These are phyloP conservation scores for Nematolebias whitei DNA, from an alignment of 2,113 vertebrate species.

Conservation along the genomic window DNA sequence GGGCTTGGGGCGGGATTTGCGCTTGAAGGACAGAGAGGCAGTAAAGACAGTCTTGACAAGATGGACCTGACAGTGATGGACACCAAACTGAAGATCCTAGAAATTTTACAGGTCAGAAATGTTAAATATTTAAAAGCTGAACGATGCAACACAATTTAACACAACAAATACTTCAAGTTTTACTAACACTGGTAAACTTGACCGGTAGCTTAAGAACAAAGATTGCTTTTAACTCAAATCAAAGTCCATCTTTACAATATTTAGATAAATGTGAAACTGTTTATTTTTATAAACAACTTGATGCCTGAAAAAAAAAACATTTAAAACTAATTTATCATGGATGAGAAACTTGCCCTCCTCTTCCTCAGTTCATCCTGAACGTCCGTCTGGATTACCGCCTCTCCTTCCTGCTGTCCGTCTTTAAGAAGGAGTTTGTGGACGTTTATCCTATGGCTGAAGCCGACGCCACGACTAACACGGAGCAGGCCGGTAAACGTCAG, in stretches of 20 bases:
- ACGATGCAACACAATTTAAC: too few relatives aligned
- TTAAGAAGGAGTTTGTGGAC: conserved; percentile 98
- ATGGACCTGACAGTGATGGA: conserved; percentile 97
- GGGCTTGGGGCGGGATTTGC: conserved; percentile 49
- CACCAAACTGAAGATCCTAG: conserved; percentile 96
- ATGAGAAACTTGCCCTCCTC: background rate
- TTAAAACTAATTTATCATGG: too few relatives aligned
- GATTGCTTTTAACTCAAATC: too few relatives aligned
- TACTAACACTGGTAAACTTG: too few relatives aligned
- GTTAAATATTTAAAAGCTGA: too few relatives aligned
- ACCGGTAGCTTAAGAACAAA: too few relatives aligned
- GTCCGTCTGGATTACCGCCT: conserved; percentile 97
- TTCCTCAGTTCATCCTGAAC: conserved; percentile 93
- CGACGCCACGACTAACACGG: conserved; percentile 89
- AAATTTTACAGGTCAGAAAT: conserved; percentile 90
- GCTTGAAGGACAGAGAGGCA: conserved; percentile 75
- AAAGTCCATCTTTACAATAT: too few relatives aligned
- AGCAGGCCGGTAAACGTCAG: conserved; percentile 83
- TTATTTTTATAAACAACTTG: too few relatives aligned
- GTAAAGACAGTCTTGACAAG: conserved; percentile 87
- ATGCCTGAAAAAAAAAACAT: too few relatives aligned
- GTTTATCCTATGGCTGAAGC: conserved; percentile 95
- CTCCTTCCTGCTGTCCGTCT: conserved; percentile 95
- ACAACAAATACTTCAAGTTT: too few relatives aligned
- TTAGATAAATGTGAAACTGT: too few relatives aligned